These are phyloP conservation scores for Drosophila paucipuncta DNA, from an alignment of 2,888 invertebrate species.

Conservation along the genomic window DNA sequence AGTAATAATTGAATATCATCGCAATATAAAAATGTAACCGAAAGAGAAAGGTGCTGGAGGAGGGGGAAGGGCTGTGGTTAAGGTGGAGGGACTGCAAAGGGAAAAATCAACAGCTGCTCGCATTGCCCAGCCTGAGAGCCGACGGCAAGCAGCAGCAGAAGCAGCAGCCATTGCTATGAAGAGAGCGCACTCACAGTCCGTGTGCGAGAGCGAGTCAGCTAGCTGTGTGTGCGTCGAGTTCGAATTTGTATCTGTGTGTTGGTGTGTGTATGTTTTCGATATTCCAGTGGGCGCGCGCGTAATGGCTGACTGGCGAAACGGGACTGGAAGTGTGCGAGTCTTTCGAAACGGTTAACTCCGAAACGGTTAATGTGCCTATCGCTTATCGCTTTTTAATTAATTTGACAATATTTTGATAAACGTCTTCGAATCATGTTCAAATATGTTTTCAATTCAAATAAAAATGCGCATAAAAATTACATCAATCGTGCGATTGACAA, in stretches of 20 bases:
- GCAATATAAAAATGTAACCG: constrained; percentile 76
- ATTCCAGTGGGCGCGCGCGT: constrained; percentile 53
- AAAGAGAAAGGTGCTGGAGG: background rate
- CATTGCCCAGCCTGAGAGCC: constrained; percentile 58
- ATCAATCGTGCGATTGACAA: constrained; percentile 63
- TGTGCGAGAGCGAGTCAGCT: constrained; percentile 53
- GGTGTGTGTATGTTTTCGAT: constrained; percentile 40
- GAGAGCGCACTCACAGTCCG: background rate
- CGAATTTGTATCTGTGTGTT: constrained; percentile 38
- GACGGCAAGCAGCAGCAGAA: constrained; percentile 48
- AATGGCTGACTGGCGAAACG: constrained; percentile 66
- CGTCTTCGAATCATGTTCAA: constrained; percentile 19
- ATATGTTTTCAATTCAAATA: constrained; percentile 38
- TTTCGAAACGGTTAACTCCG: constrained; percentile 70
- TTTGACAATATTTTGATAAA: constrained; percentile 45
- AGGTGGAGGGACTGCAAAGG: constrained; percentile 37
- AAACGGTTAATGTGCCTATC: constrained; percentile 48
- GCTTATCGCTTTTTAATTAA: constrained; percentile 63
- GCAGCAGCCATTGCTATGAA: constrained; percentile 69
- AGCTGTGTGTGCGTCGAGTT: constrained; percentile 38
- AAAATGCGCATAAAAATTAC: constrained; percentile 72
- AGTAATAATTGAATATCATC: constrained; percentile 80
- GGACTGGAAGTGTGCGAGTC: constrained; percentile 51
- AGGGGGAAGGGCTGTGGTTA: background rate
- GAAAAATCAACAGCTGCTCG: constrained; percentile 78